Percentiles rank a stretch among this genome's conserved stretches.
phyloP scores from a whole-genome alignment of 2,797 vertebrate genomes.

The Poecilia picta region DNA sequence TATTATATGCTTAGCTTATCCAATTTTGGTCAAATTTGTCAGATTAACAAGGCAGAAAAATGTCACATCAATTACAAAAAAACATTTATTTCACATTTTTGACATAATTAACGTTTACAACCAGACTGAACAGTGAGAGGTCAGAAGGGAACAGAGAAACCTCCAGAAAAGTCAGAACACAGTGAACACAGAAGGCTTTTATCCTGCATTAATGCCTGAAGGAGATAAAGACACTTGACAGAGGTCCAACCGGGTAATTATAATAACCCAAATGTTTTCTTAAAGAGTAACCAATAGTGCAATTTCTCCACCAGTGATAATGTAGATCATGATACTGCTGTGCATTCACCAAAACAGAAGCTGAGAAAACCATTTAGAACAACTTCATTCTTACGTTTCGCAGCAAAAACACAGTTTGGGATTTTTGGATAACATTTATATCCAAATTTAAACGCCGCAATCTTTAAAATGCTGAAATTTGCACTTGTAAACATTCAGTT shows the following conservation, averaged over 20 bases:
- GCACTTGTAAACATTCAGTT: constrained; percentile 51
- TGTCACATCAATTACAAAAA: background rate
- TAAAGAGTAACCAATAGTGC: constrained; percentile 1
- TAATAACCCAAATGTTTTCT: background rate
- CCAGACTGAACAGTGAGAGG: constrained; percentile 20
- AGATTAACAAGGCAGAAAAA: background rate
- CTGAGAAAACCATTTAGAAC: background rate
- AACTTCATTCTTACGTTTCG: constrained; percentile 18
- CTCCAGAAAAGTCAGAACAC: background rate
- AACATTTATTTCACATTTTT: constrained; percentile 48
- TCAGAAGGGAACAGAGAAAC: constrained; percentile 5
- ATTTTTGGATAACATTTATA: background rate
- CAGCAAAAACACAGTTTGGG: constrained; percentile 1
- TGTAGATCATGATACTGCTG: constrained; percentile 5
- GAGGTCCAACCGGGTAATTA: background rate
- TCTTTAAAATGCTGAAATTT: constrained; percentile 11
- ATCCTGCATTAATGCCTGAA: constrained; percentile 10
- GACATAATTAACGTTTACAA: constrained; percentile 34
- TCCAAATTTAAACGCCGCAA: constrained; percentile 22
- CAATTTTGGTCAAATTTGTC: background rate
- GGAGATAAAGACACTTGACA: constrained; percentile 23
- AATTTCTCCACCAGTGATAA: constrained; percentile 13
- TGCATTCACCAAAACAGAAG: constrained; percentile 15
- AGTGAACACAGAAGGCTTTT: background rate
- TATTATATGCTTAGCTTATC: background rate